A percentile compares a stretch with the other conserved stretches of the same genome.
These are phyloP conservation scores for Microcebus ravelobensis DNA, from an alignment of 2,113 vertebrate genomes.

Conservation along the genomic window DNA sequence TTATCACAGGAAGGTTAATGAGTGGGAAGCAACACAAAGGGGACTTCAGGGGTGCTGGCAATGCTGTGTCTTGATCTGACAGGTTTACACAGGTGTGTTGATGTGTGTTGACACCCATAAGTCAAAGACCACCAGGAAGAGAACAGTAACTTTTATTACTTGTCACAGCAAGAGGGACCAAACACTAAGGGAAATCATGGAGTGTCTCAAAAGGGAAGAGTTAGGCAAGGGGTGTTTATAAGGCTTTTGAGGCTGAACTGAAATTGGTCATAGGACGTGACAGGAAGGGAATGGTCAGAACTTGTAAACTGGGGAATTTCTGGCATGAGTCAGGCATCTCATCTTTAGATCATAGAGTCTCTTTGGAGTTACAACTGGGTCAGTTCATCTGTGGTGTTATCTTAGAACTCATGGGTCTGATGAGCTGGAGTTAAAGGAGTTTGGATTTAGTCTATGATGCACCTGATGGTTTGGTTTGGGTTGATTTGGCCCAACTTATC, in stretches of 20 bases:
- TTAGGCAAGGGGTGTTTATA: background rate
- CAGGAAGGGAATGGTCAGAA: background rate
- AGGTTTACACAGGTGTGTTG: too few species aligned
- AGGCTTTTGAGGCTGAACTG: too few species aligned
- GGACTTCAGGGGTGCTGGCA: background rate
- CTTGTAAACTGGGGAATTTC: background rate
- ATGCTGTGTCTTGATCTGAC: background rate
- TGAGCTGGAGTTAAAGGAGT: background rate
- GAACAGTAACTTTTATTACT: background rate
- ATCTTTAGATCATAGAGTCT: background rate
- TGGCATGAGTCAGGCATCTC: background rate
- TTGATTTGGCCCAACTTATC: background rate
- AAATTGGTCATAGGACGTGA: too few species aligned
- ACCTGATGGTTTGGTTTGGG: background rate
- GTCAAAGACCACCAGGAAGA: background rate
- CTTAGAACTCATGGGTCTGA: background rate
- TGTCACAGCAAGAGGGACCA: background rate
- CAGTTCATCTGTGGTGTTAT: background rate
- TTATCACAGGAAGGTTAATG: background rate
- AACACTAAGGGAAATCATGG: background rate
- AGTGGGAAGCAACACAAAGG: background rate
- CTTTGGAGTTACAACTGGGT: background rate
- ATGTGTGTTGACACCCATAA: too few species aligned
- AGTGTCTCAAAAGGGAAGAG: background rate
- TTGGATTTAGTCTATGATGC: background rate